Percentiles rank a stretch among this genome's conserved stretches.
Conservation (phyloP, 2,797 vertebrate species). For the Antennarius maculatus region DNA sequence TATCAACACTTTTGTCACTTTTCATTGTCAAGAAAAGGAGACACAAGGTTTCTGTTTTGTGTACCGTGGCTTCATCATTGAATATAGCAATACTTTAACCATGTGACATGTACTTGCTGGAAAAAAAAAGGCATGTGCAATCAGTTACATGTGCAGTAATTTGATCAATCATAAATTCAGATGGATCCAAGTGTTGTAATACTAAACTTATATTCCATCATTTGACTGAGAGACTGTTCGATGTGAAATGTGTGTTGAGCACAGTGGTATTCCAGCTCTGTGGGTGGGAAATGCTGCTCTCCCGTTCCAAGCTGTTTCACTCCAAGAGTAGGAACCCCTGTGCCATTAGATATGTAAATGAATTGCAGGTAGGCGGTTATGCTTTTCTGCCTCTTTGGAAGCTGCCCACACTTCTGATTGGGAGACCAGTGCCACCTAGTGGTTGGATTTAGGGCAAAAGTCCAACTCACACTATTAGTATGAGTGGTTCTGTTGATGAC, state of each 20-base stretch:
- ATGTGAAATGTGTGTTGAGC: slow-evolving; percentile 42
- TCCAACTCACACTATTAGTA: slow-evolving; percentile 9
- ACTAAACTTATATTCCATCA: slow-evolving; percentile 19
- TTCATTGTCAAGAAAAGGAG: slow-evolving; percentile 1
- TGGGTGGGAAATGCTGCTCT: slow-evolving; percentile 69
- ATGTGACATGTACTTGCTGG: not conserved
- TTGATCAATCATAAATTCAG: slow-evolving; percentile 4
- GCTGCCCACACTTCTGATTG: slow-evolving; percentile 46
- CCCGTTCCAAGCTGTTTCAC: slow-evolving; percentile 56
- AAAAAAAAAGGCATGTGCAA: not conserved
- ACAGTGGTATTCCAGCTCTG: slow-evolving; percentile 54
- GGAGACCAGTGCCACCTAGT: slow-evolving; percentile 80
- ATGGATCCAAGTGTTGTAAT: slow-evolving; percentile 12
- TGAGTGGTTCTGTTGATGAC: slow-evolving; percentile 30
- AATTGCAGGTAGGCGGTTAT: slow-evolving; percentile 74
- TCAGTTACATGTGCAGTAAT: not conserved
- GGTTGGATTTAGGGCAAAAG: slow-evolving; percentile 23
- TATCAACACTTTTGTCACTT: slow-evolving; percentile 27
- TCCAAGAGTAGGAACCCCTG: slow-evolving; percentile 54
- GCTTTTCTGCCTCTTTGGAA: slow-evolving; percentile 52
- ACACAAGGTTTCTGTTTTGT: slow-evolving; percentile 17
- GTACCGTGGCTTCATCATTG: not conserved
- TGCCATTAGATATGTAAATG: slow-evolving; percentile 74
- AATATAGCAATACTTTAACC: not conserved
- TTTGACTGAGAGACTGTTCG: slow-evolving; percentile 37